These are phyloP conservation scores for Caerostris extrusa DNA, from an alignment of 1,140 invertebrate species.

Conservation along the genomic window DNA sequence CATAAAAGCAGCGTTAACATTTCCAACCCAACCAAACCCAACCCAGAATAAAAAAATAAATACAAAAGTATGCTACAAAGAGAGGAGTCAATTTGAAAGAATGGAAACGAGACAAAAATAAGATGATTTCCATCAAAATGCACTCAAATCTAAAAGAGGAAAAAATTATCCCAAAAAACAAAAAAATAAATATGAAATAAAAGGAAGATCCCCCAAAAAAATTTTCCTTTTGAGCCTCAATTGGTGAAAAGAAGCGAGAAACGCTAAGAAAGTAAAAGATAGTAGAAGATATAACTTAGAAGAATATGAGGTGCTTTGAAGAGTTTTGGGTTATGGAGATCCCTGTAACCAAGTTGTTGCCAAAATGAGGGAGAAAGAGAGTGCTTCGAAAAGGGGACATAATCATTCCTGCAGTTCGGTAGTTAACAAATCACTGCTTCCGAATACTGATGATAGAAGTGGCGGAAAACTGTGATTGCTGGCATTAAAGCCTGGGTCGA, in stretches of 20 bases:
- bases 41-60: background rate
- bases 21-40: background rate
- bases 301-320: constrained; percentile 41
- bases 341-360: constrained; percentile 52
- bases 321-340: background rate
- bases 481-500: constrained; percentile 41
- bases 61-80: constrained; percentile 7
- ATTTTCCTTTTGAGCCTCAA: constrained; percentile 18
- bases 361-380: constrained; percentile 24
- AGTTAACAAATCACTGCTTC: constrained; percentile 52
- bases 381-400: constrained; percentile 38
- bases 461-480: constrained; percentile 47
- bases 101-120: background rate
- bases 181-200: background rate
- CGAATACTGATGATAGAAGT: constrained; percentile 41
- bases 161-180: background rate
- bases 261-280: constrained; percentile 50
- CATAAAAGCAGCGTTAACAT: background rate
- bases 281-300: constrained; percentile 39
- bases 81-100: constrained; percentile 8
- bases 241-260: constrained; percentile 37
- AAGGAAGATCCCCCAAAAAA: background rate
- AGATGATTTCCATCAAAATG: constrained; percentile 7
- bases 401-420: constrained; percentile 50
- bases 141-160: background rate